A percentile compares a stretch with the other conserved stretches of the same genome.
phyloP scores from a whole-genome alignment of 2,797 vertebrate genomes.

The Momotus momota region DNA sequence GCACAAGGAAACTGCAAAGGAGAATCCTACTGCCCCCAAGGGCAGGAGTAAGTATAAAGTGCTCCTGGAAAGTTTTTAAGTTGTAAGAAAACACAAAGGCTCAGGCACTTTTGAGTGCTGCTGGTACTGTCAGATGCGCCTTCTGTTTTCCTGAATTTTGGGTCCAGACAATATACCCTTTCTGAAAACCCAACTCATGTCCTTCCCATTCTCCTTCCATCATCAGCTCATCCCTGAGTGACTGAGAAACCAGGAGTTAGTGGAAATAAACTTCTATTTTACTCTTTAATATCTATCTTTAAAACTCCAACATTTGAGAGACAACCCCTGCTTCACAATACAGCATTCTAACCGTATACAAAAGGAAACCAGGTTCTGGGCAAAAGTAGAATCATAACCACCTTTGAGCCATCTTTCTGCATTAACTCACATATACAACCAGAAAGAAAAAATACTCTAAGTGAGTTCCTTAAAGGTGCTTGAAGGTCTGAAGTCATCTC shows the following conservation, averaged over 20 bases:
- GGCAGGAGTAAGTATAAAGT: background rate
- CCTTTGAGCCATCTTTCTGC: background rate
- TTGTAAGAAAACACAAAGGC: rapidly evolving
- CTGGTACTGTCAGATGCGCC: background rate
- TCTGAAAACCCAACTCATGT: background rate
- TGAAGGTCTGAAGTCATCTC: background rate
- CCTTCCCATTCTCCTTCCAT: background rate
- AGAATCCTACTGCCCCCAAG: background rate
- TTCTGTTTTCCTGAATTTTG: background rate
- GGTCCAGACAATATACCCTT: background rate
- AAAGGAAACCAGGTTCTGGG: background rate
- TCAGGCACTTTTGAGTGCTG: background rate
- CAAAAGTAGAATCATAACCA: background rate
- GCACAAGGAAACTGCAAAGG: background rate
- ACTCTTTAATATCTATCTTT: background rate
- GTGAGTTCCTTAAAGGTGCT: background rate
- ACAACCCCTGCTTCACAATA: background rate
- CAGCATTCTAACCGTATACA: background rate
- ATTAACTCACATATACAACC: background rate
- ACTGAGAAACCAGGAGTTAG: background rate
- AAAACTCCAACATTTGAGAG: background rate
- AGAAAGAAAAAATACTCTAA: background rate
- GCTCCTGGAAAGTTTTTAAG: background rate
- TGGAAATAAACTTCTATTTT: background rate
- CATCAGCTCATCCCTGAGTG: background rate